phyloP scores from a whole-genome alignment of 2,797 vertebrate genomes.

The Heterohyrax brucei region DNA sequence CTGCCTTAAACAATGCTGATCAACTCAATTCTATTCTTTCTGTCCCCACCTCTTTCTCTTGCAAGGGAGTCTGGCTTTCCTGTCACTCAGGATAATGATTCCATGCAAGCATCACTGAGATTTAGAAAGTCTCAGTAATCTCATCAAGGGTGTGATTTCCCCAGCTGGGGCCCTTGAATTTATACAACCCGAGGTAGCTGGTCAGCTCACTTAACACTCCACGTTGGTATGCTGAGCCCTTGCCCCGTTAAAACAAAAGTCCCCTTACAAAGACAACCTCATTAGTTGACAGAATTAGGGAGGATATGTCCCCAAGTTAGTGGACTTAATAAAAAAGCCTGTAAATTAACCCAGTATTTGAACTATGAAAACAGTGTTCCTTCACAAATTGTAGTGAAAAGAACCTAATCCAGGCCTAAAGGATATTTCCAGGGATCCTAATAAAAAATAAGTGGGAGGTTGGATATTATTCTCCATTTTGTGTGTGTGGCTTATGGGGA shows the following conservation, averaged over 20 bases:
- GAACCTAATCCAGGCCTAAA: not conserved
- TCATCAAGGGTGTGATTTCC: conserved; percentile 87
- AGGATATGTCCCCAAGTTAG: conserved; percentile 73
- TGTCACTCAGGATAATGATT: conserved; percentile 91
- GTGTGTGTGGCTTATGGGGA: not conserved
- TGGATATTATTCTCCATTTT: not conserved
- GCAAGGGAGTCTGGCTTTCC: conserved; percentile 88
- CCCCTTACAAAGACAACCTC: conserved; percentile 76
- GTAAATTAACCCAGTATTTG: not conserved
- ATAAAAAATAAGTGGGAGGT: not conserved
- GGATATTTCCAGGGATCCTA: not conserved
- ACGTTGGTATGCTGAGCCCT: conserved; percentile 64
- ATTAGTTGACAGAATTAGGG: conserved; percentile 71
- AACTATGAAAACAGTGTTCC: not conserved
- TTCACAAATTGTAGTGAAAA: not conserved
- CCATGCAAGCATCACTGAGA: conserved; percentile 85
- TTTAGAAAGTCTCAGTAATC: conserved; percentile 89
- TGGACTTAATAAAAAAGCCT: conserved; percentile 66
- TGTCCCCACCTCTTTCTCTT: conserved; percentile 80
- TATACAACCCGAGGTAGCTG: conserved; percentile 82
- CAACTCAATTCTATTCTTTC: conserved; percentile 83
- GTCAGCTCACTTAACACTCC: conserved; percentile 72
- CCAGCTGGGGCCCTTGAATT: conserved; percentile 87
- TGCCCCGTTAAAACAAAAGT: conserved; percentile 66
- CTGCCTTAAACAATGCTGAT: conserved; percentile 85